Evolutionary conservation across 2,113 vertebrate species (phyloP), one percentile per base, ranked within the genome.

Genomic region (Lepisosteus osseus): DNA sequence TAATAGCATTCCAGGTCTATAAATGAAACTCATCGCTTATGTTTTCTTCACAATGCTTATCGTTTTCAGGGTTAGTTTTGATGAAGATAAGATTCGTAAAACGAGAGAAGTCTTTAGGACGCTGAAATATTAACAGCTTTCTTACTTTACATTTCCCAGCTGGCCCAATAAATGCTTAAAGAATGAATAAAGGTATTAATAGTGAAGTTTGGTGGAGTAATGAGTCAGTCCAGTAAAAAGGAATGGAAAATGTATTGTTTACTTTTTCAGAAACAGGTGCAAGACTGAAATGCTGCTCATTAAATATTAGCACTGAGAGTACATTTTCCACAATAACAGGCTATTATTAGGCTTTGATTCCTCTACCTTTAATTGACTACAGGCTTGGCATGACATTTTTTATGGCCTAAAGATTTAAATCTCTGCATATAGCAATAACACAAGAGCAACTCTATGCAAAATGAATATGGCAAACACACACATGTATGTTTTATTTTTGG

Each of bases 201-300:
- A 63, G 17, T 29, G 72, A 74, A 45, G 54, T 54, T 80, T 78
- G 63, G 54, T 67, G 59, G 69, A 72, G 69, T 44, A 42, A 72
- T 78, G 78, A 85, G 83, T 83, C 80, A 81, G 68, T 41, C 74
- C 71, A 67, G 63, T 79, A 79, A 83, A 84, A 82, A 44, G 14
- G 41, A 65, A 15, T 3, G 41, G 61, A 44, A 57, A 75, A 67
- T 63, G 68, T 74, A 79, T 82, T 85, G 84, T 89, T 86, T 86
- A 86, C 81, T 72, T 83, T 76, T 80, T 77, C 67, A 77, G 64
- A 73, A 83, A 73, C 85, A 86, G 83, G 84, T 89, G 84, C 77
- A 80, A 74, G 75, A 65, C 65, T 54, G 80, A 68, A 71, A 75
- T 29, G 41, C 64, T 67, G 77, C 74, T 77, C 59, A 67, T 82